phyloP scores from a whole-genome alignment of 2,797 vertebrate species.

The Discoglossus pictus region DNA sequence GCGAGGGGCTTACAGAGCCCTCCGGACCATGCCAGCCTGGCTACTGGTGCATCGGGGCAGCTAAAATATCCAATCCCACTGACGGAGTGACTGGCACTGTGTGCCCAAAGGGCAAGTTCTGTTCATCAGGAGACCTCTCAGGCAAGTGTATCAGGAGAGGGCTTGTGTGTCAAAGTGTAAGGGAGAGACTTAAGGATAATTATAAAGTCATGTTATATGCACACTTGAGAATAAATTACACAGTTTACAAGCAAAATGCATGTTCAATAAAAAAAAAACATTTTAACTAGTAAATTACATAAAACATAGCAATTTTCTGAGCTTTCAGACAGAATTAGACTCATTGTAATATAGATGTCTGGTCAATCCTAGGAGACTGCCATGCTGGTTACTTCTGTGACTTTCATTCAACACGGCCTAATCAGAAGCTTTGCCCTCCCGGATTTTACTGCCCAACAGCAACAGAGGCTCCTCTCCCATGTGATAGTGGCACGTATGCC shows the following conservation, averaged over 20 bases:
- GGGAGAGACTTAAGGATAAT: too few species aligned
- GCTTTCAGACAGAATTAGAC: not conserved
- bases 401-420: constrained; percentile 72
- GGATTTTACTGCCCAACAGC: constrained; percentile 81
- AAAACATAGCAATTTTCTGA: not conserved
- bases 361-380: constrained; percentile 69
- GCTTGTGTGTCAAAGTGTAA: too few species aligned
- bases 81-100: constrained; percentile 72
- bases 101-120: constrained; percentile 85
- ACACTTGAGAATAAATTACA: too few species aligned
- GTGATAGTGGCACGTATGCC: constrained; percentile 77
- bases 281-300: too few species aligned
- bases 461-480: constrained; percentile 68
- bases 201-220: too few species aligned
- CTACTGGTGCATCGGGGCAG: constrained; percentile 81
- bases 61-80: constrained; percentile 69
- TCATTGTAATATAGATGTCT: not conserved
- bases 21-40: constrained; percentile 83
- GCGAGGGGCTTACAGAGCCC: constrained; percentile 71
- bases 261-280: too few species aligned
- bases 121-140: constrained; percentile 72
- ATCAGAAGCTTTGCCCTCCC: constrained; percentile 71
- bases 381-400: constrained; percentile 78
- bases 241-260: too few species aligned
- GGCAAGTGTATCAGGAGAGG: constrained; percentile 61